A percentile compares a stretch with the other conserved stretches of the same genome.
These are phyloP conservation scores for Epizoanthus illoricatus DNA, from an alignment of 92 coral and sea anemone species.

Conservation along the genomic window DNA sequence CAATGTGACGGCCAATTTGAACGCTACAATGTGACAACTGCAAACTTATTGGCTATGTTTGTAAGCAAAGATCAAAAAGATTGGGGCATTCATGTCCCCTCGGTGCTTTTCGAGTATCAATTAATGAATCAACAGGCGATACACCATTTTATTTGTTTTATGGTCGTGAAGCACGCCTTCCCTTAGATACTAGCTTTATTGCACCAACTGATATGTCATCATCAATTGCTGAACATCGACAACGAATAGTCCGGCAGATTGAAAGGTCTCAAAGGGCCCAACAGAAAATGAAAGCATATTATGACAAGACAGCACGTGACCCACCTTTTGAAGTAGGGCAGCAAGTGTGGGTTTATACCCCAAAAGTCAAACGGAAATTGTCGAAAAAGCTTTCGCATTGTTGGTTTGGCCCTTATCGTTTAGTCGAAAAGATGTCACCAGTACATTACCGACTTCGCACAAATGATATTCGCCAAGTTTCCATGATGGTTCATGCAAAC, in stretches of 20 bases:
- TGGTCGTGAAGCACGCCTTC: conserved; percentile 47
- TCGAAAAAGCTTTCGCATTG: conserved; percentile 49
- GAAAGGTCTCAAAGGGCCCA: conserved; percentile 53
- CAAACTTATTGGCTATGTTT: conserved; percentile 23
- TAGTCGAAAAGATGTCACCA: conserved; percentile 3
- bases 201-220: conserved; percentile 36
- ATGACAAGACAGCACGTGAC: conserved; percentile 29
- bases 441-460: conserved; percentile 43
- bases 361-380: conserved; percentile 22
- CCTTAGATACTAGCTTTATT: conserved; percentile 42
- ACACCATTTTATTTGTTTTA: conserved; percentile 30
- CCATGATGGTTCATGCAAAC: conserved; percentile 48
- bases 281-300: conserved; percentile 51
- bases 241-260: conserved; percentile 46
- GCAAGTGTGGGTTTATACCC: conserved; percentile 57
- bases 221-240: conserved; percentile 59
- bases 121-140: conserved; percentile 20
- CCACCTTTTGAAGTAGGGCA: conserved; percentile 50
- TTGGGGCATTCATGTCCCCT: conserved; percentile 42
- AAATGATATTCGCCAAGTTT: conserved; percentile 39
- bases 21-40: conserved; percentile 16
- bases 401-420: conserved; percentile 46
- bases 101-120: conserved; percentile 19
- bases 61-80: conserved; percentile 38
- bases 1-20: conserved; percentile 41